Base-by-base conservation (phyloP, 2,888 invertebrate species). In the Exephanes ischioxanthus region DNA sequence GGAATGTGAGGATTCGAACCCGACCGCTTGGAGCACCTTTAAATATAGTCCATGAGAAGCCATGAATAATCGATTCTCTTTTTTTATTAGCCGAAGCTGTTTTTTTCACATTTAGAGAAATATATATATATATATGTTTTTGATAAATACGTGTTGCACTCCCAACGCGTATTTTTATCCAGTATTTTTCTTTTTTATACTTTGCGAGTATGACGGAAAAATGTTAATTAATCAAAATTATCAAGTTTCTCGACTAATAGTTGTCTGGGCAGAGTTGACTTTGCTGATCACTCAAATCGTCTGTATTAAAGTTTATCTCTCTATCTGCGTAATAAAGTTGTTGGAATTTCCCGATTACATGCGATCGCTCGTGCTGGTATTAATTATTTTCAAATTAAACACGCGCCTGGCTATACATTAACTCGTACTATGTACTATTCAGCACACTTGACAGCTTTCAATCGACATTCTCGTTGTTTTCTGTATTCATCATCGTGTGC, bases 221-320 rank as follows among this genome's bases (percentile, higher is more conserved):
- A 16, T 14, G 33, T 33, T 58, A 26, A 71, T 76, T 53, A 71
- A 82, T 82, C 63, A 53, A 70, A 82, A 71, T 71, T 48, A 45
- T 77, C 53, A 45, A 71, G 45, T 22, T 58, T 66, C 70, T 61
- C 63, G 41, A 45, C 6, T 58, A 14, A 22, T 51, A 48, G 16
- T 26, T 7, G 4, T 16, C 61, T 61, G 30, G 30, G 22, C 70
- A 5, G 11, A 41, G 53, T 53, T 71, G 37, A 45, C 45, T 71
- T 41, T 58, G 61, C 70, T 76, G 45, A 82, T 82, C 71, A 45
- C 68, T 66, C 55, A 6, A 51, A 41, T 51, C 7, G 26, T 75
- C 48, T 51, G 5, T n/a, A 70, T 70, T n/a, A 51, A 16, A 14
- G 3, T 45, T 61, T 48, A 70, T 70, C 19, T 58, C 63, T 22